Conservation (phyloP, 2,888 invertebrate genomes). For the Ornithoptera priamus region DNA sequence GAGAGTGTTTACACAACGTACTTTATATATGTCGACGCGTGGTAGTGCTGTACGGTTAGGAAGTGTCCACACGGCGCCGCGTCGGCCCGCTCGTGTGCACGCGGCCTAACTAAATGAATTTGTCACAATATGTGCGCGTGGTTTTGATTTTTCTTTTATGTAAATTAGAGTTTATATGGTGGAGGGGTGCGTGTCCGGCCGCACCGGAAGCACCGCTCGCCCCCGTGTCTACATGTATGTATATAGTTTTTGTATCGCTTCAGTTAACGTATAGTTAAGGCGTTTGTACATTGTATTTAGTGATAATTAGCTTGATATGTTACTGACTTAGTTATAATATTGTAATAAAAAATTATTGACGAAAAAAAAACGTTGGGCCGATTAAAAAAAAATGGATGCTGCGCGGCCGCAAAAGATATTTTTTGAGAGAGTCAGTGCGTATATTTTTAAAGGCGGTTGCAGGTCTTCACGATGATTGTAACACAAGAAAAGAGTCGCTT, state of each 20-base stretch:
- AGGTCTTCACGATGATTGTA: conserved; percentile 49
- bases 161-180: background rate
- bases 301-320: conserved; percentile 44
- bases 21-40: too few relatives aligned
- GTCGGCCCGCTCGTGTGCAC: too few relatives aligned
- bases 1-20: too few relatives aligned
- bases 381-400: conserved; percentile 43
- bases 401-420: conserved; percentile 61
- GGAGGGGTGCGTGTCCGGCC: too few relatives aligned
- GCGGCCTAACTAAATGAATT: too few relatives aligned
- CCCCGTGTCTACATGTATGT: too few relatives aligned
- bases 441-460: conserved; percentile 59
- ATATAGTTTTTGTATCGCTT: conserved; percentile 30
- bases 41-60: too few relatives aligned
- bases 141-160: conserved; percentile 17
- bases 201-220: too few relatives aligned
- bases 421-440: conserved; percentile 67
- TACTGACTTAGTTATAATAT: conserved; percentile 47
- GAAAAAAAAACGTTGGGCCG: conserved; percentile 34
- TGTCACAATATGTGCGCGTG: conserved; percentile 8
- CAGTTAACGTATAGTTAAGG: conserved; percentile 39
- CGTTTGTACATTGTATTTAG: conserved; percentile 46
- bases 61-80: too few relatives aligned
- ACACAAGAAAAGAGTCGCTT: conserved; percentile 72
- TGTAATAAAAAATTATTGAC: conserved; percentile 30